Percentiles rank a stretch among this genome's conserved stretches.
Evolutionary conservation across 1,140 invertebrate species (phyloP).

Genomic region (Drosophila paulistorum): DNA sequence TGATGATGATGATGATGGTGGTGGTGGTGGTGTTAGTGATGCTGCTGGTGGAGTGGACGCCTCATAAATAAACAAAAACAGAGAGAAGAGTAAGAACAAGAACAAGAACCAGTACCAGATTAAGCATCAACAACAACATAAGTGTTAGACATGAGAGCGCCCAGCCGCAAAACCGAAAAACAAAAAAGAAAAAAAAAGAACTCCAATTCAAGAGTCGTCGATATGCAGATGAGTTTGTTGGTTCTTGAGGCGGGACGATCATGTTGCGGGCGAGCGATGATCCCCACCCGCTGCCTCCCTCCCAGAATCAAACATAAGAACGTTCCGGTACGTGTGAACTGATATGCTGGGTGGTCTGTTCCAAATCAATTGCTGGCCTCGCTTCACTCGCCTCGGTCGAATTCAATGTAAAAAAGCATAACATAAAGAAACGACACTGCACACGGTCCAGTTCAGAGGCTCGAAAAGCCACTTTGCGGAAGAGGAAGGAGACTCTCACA

Average conservation of each 20-base stretch:
- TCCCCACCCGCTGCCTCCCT: neutral
- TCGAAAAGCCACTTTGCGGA: slow-evolving; percentile 25
- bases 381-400: slow-evolving; percentile 25
- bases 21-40: neutral
- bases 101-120: slow-evolving; percentile 58
- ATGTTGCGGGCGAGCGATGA: slow-evolving; percentile 38
- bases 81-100: slow-evolving; percentile 31
- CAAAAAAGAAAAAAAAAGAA: neutral
- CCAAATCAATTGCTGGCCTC: slow-evolving; percentile 75
- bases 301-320: neutral
- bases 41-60: slow-evolving; percentile 32
- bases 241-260: slow-evolving; percentile 22
- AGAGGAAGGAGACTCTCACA: slow-evolving; percentile 33
- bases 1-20: slow-evolving; percentile 16
- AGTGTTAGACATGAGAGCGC: slow-evolving; percentile 57
- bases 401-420: slow-evolving; percentile 23
- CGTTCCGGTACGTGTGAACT: slow-evolving; percentile 80
- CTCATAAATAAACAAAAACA: slow-evolving; percentile 75
- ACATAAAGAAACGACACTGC: slow-evolving; percentile 41
- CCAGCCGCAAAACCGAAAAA: slow-evolving; percentile 23
- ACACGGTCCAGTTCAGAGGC: neutral
- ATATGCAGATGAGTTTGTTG: slow-evolving; percentile 64
- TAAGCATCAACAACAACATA: slow-evolving; percentile 43
- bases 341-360: slow-evolving; percentile 81
- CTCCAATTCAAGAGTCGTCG: slow-evolving; percentile 9